Conservation (phyloP, 2,888 invertebrate genomes). For the Eristalis intricaria region DNA sequence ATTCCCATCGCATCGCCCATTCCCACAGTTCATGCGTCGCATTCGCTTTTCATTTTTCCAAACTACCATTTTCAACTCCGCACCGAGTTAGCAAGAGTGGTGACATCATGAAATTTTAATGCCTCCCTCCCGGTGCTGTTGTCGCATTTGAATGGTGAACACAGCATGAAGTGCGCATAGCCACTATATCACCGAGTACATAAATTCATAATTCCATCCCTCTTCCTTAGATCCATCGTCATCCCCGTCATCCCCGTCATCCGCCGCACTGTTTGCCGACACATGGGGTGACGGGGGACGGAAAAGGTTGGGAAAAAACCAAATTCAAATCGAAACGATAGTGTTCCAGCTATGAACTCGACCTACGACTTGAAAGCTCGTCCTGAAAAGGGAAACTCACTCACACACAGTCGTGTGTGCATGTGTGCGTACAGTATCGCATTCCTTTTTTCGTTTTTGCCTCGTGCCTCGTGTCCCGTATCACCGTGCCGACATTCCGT, state of each 20-base stretch:
- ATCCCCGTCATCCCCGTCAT: slow-evolving; percentile 7
- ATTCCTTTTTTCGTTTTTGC: not conserved
- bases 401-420: not conserved
- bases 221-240: slow-evolving; percentile 2
- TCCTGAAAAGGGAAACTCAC: slow-evolving; percentile 61
- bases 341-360: slow-evolving; percentile 49
- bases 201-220: slow-evolving; percentile 67
- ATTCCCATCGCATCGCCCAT: not conserved
- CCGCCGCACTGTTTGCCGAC: not conserved
- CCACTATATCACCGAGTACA: slow-evolving; percentile 60
- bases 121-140: not conserved
- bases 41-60: not conserved
- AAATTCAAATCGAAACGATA: slow-evolving; percentile 48
- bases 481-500: slow-evolving; percentile 32
- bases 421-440: not conserved
- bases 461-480: not conserved
- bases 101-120: slow-evolving; percentile 65
- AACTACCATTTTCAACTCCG: not conserved
- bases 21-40: not conserved
- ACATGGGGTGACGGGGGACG: not conserved
- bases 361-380: slow-evolving; percentile 56
- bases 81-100: not conserved
- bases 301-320: slow-evolving; percentile 15
- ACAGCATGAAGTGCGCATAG: slow-evolving; percentile 70
- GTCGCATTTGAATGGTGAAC: slow-evolving; percentile 46